Base-by-base conservation (phyloP, 2,888 invertebrate genomes). In the Rhaphigaster nebulosa region DNA sequence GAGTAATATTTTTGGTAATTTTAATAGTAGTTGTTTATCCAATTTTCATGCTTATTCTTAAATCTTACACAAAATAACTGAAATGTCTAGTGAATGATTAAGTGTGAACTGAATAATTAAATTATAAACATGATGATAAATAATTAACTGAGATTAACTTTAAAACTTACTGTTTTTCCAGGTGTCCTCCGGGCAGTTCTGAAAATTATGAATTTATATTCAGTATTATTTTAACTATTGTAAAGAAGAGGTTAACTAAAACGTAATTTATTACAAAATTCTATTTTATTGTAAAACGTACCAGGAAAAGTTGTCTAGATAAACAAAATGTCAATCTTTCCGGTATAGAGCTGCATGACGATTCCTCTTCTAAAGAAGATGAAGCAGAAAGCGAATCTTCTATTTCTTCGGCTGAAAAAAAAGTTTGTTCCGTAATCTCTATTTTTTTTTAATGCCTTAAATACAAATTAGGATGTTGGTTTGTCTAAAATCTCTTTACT, bases 251-350 rank as follows among this genome's bases (percentile, higher is more conserved):
- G 26, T 88, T 38, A n/a, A 52, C 13, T 88, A 45, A 45, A n/a
- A 8, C 3, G 15, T 15, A n/a, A n/a, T 54, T 29, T 88, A 41
- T 38, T 26, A 20, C 76, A 38, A 34, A n/a, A 34, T 38, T 38
- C 34, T 3, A 38, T 38, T 20, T 23, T 41, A 5, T 23, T 80
- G 26, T n/a, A 88, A 65, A 38, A 34, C 65, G 54, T 87, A 91
- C 91, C 91, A 92, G 65, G 87, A 92, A 92, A 29, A 92, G 91
- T 60, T 91, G 88, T 41, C 92, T 91, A 56, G 91, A 88, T 29
- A 92, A 56, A 50, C 92, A 92, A 60, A 91, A 91, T 29, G 92
- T 91, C 87, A 91, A 89, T 41, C 90, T 91, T 54, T 91, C 91
- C 18, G 91, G 91, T n/a, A 88, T 76, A 23, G 91, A 87, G n/a